Base-by-base conservation (phyloP, 37 sponge, comb jelly and placozoan species). In the Halisarca cf. caerulea region DNA sequence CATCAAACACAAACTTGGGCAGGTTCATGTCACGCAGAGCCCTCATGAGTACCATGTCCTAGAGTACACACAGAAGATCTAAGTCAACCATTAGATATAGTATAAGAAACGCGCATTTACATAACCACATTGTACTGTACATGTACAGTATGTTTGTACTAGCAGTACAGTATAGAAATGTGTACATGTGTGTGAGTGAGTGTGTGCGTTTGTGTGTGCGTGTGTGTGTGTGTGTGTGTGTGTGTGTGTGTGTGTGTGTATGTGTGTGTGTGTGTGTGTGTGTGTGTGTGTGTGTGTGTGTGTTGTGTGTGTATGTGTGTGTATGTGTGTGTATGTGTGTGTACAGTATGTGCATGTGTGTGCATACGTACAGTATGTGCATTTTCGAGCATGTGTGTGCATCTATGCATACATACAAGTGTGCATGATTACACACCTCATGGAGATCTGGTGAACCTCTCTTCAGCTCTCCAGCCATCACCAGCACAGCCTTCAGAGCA, bases 1-100 rank as follows among this genome's bases (percentile, higher is more conserved):
- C 99, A 82, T 99, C 99, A 86, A 96, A 99, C 35, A 99, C 93
- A 91, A 99, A 99, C 90, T 99, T 99, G 47, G 99, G 99, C n/a
- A 99, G 80, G 80, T 99, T 99, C 99, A 99, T 99, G 83, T 99
- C 99, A 47, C 99, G 95, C 11, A 99, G 94, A 34, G 99, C 99
- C 68, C 99, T 87, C 99, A 99, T 99, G 53, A 99, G 85, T 42
- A 99, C 99, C 74, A 96, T 90, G 79, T 99, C 99, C 90, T 96
- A 59, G 20, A 47, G 33, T 35, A 72, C 25, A n/a, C n/a, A n/a
- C n/a, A n/a, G n/a, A n/a, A n/a, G 5, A 83, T 34, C 33, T 36
- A 28, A 33, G 58, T 24, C 2, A 88, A 37, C n/a, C 35, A n/a
- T 23, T 64, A 82, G 24, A 47, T 47, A 47, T 47, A 11, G 11